Percentiles rank a stretch among this genome's conserved stretches.
These are phyloP conservation scores for Lepidostoma basale DNA, from an alignment of 1,140 invertebrate genomes.

Conservation along the genomic window DNA sequence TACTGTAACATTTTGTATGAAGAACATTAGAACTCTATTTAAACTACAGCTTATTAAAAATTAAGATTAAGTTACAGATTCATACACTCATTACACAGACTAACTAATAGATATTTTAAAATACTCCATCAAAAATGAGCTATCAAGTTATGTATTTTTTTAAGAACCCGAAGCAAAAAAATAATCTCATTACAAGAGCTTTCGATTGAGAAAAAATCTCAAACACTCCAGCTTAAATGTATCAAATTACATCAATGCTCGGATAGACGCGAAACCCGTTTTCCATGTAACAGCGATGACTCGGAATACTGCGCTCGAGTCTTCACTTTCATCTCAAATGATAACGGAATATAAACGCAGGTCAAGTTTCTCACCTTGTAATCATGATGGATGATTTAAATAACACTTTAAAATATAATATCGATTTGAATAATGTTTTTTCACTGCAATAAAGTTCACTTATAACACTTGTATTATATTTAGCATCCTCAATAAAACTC, in stretches of 20 bases:
- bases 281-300: neutral
- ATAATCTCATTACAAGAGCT: no score
- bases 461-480: slow-evolving; percentile 12
- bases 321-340: slow-evolving; percentile 9
- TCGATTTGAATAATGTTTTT: neutral
- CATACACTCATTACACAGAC: no score
- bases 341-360: neutral
- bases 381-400: slow-evolving; percentile 19
- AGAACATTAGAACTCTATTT: no score
- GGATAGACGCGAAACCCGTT: slow-evolving; percentile 21
- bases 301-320: neutral
- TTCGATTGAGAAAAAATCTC: no score
- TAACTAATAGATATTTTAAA: no score
- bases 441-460: slow-evolving; percentile 12
- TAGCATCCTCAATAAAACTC: slow-evolving; percentile 18
- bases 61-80: no score
- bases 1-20: no score
- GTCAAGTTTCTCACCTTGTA: slow-evolving; percentile 24
- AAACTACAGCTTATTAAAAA: no score
- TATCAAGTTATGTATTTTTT: no score
- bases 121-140: no score
- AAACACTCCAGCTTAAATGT: neutral
- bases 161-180: no score
- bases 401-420: slow-evolving; percentile 21
- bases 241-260: neutral